These are phyloP conservation scores for Brachionus koreanus DNA, from an alignment of 1,140 invertebrate genomes.

Conservation along the genomic window DNA sequence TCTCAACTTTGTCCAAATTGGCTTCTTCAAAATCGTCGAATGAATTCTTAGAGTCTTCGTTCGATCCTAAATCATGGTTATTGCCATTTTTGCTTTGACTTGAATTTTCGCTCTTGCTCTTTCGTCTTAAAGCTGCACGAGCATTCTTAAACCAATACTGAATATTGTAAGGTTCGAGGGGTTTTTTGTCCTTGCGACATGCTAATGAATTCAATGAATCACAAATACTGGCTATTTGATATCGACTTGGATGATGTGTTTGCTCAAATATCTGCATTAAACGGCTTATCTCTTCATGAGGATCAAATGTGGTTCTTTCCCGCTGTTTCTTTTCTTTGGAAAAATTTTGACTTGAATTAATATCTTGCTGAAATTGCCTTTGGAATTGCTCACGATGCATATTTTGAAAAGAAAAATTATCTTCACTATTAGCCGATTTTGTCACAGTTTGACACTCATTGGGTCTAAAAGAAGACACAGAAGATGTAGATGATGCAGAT, in stretches of 20 bases:
- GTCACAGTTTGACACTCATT: background rate
- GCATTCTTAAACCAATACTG: conserved; percentile 99
- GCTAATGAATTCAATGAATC: conserved; percentile 29
- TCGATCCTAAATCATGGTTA: conserved; percentile 8
- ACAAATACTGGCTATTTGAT: conserved; percentile 65
- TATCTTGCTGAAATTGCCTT: background rate
- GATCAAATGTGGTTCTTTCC: conserved; percentile 74
- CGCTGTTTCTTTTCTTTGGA: conserved; percentile 46
- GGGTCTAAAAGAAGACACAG: background rate
- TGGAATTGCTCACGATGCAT: background rate
- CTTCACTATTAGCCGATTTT: background rate
- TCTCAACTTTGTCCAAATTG: background rate
- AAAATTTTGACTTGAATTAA: background rate
- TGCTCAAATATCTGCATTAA: conserved; percentile 90
- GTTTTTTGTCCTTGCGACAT: conserved; percentile 62
- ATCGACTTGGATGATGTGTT: conserved; percentile 80
- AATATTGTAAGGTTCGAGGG: conserved; percentile 91
- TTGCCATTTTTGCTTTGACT: conserved; percentile 25
- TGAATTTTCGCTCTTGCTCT: background rate
- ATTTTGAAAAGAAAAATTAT: background rate
- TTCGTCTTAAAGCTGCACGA: conserved; percentile 81
- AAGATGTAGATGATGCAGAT: conserved; percentile 30
- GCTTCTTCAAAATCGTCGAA: conserved; percentile 40
- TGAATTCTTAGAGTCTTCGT: conserved; percentile 44
- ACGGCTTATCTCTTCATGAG: conserved; percentile 86